Percentiles rank a stretch among this genome's conserved stretches.
phyloP scores from a whole-genome alignment of 2,888 invertebrate species.

The Dasysyrphus tricinctus region DNA sequence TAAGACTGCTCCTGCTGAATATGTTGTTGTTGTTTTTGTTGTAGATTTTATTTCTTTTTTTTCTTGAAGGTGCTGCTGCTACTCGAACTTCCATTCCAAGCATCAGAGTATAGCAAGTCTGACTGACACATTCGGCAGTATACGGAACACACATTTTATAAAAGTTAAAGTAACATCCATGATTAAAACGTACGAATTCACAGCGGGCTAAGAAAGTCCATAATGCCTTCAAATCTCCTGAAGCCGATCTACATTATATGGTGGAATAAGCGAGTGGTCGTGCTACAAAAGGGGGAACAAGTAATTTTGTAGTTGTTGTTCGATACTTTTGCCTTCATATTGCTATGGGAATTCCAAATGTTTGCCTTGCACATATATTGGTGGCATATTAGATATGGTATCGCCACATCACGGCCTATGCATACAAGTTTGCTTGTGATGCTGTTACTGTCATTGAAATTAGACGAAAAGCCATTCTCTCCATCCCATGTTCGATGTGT shows the following conservation, averaged over 20 bases:
- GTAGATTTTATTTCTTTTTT: constrained; percentile 45
- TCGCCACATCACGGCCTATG: constrained; percentile 57
- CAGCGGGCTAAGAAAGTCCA: constrained; percentile 68
- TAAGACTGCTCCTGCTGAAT: constrained; percentile 39
- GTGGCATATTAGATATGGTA: constrained; percentile 56
- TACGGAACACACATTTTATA: constrained; percentile 43
- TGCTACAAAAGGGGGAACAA: constrained; percentile 42
- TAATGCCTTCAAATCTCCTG: constrained; percentile 29
- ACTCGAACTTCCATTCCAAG: constrained; percentile 47
- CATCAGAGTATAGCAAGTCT: constrained; percentile 55
- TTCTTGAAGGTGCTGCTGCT: constrained; percentile 59
- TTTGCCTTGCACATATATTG: constrained; percentile 6
- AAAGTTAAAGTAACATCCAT: constrained; percentile 59
- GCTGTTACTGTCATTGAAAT: constrained; percentile 56
- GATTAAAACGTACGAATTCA: constrained; percentile 75
- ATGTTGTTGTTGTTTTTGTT: constrained; percentile 37
- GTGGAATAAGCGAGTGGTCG: not conserved
- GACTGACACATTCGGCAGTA: constrained; percentile 50
- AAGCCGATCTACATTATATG: constrained; percentile 20
- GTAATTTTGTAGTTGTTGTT: constrained; percentile 31
- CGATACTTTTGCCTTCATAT: constrained; percentile 56
- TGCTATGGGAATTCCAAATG: constrained; percentile 69
- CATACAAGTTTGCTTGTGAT: constrained; percentile 47
- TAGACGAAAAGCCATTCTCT: constrained; percentile 59
- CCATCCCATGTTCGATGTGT: constrained; percentile 39